phyloP scores from a whole-genome alignment of 1,140 invertebrate genomes.

The Propsilocerus akamusi region DNA sequence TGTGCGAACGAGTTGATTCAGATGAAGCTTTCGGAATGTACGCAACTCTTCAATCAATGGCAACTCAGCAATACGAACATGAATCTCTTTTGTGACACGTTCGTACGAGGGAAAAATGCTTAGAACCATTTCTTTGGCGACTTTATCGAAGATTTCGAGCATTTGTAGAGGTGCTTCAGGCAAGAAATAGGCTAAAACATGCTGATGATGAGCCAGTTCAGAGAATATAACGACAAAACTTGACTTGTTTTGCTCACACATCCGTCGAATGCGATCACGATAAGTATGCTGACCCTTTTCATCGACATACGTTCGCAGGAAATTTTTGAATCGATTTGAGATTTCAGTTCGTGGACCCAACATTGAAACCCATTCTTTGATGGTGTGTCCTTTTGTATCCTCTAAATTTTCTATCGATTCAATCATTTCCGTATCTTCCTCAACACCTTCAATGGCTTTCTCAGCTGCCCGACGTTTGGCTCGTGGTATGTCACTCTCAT shows the following conservation, averaged over 20 bases:
- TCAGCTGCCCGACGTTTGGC: constrained; percentile 64
- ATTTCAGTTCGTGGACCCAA: constrained; percentile 92
- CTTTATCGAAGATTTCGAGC: constrained; percentile 87
- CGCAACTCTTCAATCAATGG: constrained; percentile 92
- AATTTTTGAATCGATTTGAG: constrained; percentile 90
- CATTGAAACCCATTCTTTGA: constrained; percentile 93
- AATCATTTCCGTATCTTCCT: constrained; percentile 66
- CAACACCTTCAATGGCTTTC: constrained; percentile 61
- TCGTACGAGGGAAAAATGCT: constrained; percentile 94
- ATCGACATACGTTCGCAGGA: constrained; percentile 78
- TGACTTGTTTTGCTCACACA: constrained; percentile 84
- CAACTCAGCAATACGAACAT: constrained; percentile 86
- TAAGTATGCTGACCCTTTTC: constrained; percentile 76
- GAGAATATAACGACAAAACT: constrained; percentile 92
- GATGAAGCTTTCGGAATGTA: constrained; percentile 86
- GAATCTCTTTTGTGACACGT: constrained; percentile 79
- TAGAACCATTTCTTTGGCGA: constrained; percentile 85
- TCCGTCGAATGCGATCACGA: constrained; percentile 79
- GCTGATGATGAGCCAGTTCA: constrained; percentile 71
- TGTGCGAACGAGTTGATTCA: constrained; percentile 89
- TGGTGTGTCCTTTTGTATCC: constrained; percentile 79
- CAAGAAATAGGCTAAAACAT: constrained; percentile 88
- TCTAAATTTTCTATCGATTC: constrained; percentile 97
- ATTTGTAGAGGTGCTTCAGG: constrained; percentile 95
- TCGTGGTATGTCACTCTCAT: constrained; percentile 52